phyloP scores from a whole-genome alignment of 2,888 invertebrate genomes.

The Drosophila nr. fundita region DNA sequence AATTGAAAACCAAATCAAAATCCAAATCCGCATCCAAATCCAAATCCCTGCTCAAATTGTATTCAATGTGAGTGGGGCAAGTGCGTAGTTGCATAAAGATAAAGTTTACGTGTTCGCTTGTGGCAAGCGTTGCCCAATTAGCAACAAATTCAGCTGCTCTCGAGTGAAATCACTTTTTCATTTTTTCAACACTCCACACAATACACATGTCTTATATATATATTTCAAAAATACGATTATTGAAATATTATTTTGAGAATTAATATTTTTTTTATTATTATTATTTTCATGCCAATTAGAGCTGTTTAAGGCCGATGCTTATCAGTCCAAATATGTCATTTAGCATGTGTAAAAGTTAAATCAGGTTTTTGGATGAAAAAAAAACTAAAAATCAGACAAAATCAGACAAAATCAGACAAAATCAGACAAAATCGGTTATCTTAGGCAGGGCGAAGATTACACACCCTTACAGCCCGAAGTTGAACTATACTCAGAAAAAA shows the following conservation, averaged over 20 bases:
- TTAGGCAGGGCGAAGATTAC: background rate
- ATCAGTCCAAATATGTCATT: background rate
- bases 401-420: no score
- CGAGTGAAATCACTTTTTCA: background rate
- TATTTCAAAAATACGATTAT: background rate
- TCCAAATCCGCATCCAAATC: background rate
- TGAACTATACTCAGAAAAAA: background rate
- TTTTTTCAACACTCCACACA: background rate
- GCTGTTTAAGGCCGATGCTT: background rate
- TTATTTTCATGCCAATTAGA: background rate
- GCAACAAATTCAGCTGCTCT: background rate
- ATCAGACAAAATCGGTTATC: background rate
- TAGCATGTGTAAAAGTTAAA: background rate
- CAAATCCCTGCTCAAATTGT: background rate
- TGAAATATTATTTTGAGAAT: background rate
- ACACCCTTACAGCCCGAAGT: background rate
- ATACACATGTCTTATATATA: background rate
- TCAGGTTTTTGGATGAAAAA: background rate
- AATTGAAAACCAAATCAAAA: slow-evolving; percentile 12
- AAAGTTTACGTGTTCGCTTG: background rate
- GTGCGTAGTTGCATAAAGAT: background rate
- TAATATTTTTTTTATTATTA: no score
- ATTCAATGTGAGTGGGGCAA: background rate
- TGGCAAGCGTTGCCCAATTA: background rate
- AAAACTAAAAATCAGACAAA: background rate